A percentile compares a stretch with the other conserved stretches of the same genome.
These are phyloP conservation scores for Danio aesculapii DNA, from an alignment of 2,797 vertebrate species.

Conservation along the genomic window DNA sequence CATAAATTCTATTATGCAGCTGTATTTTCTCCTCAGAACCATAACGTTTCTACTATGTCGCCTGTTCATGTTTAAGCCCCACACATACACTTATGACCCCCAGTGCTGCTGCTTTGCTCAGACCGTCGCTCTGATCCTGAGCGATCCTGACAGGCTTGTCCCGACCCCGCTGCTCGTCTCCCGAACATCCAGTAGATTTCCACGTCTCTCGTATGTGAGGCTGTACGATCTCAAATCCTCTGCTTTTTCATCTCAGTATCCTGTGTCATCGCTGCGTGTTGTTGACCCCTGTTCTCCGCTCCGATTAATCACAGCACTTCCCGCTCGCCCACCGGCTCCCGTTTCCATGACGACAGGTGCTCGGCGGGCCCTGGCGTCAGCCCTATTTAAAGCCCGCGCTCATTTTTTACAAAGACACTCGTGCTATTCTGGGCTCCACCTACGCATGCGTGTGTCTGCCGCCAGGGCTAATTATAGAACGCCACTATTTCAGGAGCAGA, in stretches of 20 bases:
- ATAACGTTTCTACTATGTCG: background rate
- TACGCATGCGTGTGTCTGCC: constrained; percentile 57
- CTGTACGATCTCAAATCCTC: background rate
- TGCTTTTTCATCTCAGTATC: background rate
- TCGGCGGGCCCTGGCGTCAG: constrained; percentile 74
- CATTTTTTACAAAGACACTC: constrained; percentile 76
- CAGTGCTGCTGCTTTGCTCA: constrained; percentile 6
- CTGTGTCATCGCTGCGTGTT: constrained; percentile 43
- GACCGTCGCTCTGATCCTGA: constrained; percentile 11
- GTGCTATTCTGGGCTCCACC: constrained; percentile 76
- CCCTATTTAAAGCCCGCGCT: constrained; percentile 77
- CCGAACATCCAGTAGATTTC: constrained; percentile 21
- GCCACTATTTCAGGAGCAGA: constrained; percentile 73
- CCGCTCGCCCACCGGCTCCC: constrained; percentile 54
- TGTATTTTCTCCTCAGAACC: background rate
- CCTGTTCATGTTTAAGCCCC: background rate
- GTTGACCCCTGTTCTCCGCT: constrained; percentile 35
- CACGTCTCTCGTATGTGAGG: background rate
- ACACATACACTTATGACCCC: background rate
- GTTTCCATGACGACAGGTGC: constrained; percentile 80
- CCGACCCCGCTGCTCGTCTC: constrained; percentile 4
- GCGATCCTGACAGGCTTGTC: constrained; percentile 40
- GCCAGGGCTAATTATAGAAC: constrained; percentile 74
- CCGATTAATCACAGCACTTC: constrained; percentile 66
- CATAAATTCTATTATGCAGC: background rate